Evolutionary conservation across 1,140 invertebrate genomes (phyloP), one percentile per base, ranked within the genome.

Genomic region (Drosophila melanica): DNA sequence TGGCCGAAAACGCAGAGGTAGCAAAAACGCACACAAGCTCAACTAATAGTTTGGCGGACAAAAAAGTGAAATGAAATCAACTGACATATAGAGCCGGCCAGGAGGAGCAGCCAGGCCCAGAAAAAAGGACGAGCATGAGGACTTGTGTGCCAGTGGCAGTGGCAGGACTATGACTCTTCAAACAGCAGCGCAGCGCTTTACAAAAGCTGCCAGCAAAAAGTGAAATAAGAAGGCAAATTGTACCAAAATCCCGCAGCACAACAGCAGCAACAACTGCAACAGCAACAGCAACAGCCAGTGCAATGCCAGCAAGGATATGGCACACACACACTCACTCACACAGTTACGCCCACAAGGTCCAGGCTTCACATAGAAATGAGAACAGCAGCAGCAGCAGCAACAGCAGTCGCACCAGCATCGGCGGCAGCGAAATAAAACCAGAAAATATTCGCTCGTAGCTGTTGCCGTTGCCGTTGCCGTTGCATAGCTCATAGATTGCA

Each of bases 31-130:
- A 50, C 74, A 68, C 53, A 65, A 85, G 78, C 76, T 67, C 65
- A 72, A 79, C 84, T 82, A 87, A 87, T 86, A 86, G 81, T 86
- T 87, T 65, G 65, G 77, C 71, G 75, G 59, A 74, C 71, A 74
- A 79, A 80, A 87, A 87, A 87, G 82, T 89, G 84, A 86, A 87
- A 87, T 79, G 79, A 89, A 87, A 87, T 87, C 82, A 89, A 86
- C 82, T 87, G 82, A 82, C 84, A 87, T 86, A 87, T 82, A 87
- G 81, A 85, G 62, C 57, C 30, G 45, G 58, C 20, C 14, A 66
- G 51, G 12, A 3, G 18, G 12, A 27, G 23, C 23, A 27, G 27
- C 27, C 4, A 23, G 20, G 14, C 33, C 11, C 11, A 9, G 23
- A 14, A 35, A 33, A 35, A 1, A 11, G 18, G 63, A 14, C 4